These are phyloP conservation scores for Hemiscyllium ocellatum DNA, from an alignment of 2,113 vertebrate species.

Conservation along the genomic window DNA sequence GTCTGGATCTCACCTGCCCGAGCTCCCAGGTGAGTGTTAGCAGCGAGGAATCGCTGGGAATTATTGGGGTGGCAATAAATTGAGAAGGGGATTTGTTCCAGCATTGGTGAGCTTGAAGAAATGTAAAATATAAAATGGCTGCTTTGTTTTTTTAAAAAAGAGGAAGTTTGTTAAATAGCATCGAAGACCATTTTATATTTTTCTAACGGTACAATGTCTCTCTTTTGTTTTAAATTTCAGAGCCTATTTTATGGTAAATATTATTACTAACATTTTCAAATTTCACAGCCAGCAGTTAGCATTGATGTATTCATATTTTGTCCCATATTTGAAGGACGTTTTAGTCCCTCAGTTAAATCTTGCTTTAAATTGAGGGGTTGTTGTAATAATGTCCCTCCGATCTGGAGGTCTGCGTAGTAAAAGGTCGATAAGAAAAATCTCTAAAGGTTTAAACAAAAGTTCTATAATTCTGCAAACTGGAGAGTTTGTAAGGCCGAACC, in stretches of 20 bases:
- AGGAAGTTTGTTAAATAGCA: slow-evolving; percentile 10
- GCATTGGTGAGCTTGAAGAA: not conserved
- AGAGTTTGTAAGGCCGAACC: not conserved
- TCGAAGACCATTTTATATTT: slow-evolving; percentile 16
- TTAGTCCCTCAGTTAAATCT: not conserved
- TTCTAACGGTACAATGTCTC: not conserved
- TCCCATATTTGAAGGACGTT: not conserved
- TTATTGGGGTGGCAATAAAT: not conserved
- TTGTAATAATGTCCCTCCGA: too few relatives aligned
- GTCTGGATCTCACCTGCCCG: not conserved
- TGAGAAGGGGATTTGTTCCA: not conserved
- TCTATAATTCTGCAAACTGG: too few relatives aligned
- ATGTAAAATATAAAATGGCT: not conserved
- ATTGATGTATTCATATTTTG: not conserved
- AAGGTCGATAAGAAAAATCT: too few relatives aligned
- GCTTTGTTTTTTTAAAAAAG: not conserved
- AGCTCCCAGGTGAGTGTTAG: not conserved
- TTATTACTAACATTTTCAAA: not conserved
- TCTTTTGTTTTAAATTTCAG: not conserved
- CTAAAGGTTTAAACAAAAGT: too few relatives aligned
- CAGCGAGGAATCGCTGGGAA: not conserved
- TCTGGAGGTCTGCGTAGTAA: too few relatives aligned
- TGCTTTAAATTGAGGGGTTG: not conserved
- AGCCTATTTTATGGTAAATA: not conserved
- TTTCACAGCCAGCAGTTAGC: not conserved